phyloP scores from a whole-genome alignment of 2,888 invertebrate species.

The Calameuta idolon region DNA sequence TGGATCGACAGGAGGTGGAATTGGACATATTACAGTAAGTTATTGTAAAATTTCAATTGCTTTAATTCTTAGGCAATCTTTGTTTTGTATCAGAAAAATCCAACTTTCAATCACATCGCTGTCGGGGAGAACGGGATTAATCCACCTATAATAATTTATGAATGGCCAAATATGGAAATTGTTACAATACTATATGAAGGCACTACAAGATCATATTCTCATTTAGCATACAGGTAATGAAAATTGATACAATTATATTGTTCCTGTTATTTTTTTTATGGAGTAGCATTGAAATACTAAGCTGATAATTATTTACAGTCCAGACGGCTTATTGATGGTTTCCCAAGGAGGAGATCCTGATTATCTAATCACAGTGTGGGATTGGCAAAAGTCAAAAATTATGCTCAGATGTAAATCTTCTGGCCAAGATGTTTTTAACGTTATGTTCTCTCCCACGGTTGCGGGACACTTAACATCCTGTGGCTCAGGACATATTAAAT shows the following conservation, averaged over 20 bases:
- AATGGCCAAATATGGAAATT: slow-evolving; percentile 84
- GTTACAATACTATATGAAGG: slow-evolving; percentile 81
- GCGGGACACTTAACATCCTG: slow-evolving; percentile 84
- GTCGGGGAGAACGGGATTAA: slow-evolving; percentile 84
- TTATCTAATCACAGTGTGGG: slow-evolving; percentile 89
- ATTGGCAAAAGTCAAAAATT: slow-evolving; percentile 83
- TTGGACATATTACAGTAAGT: slow-evolving; percentile 83
- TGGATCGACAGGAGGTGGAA: slow-evolving; percentile 81
- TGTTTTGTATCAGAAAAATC: slow-evolving; percentile 71
- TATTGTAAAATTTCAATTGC: slow-evolving; percentile 8
- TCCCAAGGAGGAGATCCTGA: slow-evolving; percentile 90
- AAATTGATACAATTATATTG: slow-evolving; percentile 5
- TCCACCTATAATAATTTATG: slow-evolving; percentile 85
- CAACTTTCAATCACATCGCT: slow-evolving; percentile 76
- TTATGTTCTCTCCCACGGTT: slow-evolving; percentile 85
- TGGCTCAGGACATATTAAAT: slow-evolving; percentile 84
- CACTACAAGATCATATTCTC: slow-evolving; percentile 79
- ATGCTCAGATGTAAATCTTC: slow-evolving; percentile 85
- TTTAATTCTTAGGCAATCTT: slow-evolving; percentile 9
- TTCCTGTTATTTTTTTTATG: slow-evolving; percentile 11
- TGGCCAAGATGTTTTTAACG: slow-evolving; percentile 82
- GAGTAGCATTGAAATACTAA: neutral
- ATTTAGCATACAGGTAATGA: slow-evolving; percentile 78
- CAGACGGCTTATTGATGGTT: slow-evolving; percentile 82
- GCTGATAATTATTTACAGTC: slow-evolving; percentile 69